Evolutionary conservation across 1,140 invertebrate species (phyloP).

Genomic region (Hydropsyche tenuis): DNA sequence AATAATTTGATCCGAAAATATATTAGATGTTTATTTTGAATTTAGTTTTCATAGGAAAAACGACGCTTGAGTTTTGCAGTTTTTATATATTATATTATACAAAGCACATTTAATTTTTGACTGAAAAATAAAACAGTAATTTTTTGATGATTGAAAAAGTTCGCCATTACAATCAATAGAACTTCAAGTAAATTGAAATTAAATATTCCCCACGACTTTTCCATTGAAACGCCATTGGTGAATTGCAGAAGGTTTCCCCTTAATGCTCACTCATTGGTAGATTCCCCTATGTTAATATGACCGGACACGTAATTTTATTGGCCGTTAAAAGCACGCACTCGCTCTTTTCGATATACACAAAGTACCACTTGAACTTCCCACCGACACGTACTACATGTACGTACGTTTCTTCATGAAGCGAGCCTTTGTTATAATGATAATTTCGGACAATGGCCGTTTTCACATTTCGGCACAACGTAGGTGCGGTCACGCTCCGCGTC

Average conservation of each 20-base stretch:
- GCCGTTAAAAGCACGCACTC: neutral
- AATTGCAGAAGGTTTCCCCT: neutral
- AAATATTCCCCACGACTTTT: neutral
- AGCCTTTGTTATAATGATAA: no score
- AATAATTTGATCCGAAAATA: no score
- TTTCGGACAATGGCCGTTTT: no score
- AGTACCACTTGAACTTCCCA: no score
- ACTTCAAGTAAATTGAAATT: constrained; percentile 20
- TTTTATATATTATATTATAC: no score
- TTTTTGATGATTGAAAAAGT: neutral
- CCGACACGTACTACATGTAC: neutral
- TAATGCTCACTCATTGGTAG: constrained; percentile 39
- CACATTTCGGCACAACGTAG: neutral
- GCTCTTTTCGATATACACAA: no score
- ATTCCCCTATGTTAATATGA: constrained; percentile 11
- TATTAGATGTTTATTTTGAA: no score
- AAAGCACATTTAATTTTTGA: no score
- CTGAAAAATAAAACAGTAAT: no score
- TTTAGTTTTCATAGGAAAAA: no score
- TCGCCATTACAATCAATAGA: constrained; percentile 4
- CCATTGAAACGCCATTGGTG: neutral
- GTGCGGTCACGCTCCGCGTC: neutral
- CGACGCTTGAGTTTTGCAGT: no score
- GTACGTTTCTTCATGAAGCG: no score
- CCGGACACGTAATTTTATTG: constrained; percentile 6